Base-by-base conservation (phyloP, 2,113 vertebrate species). In the Chunga burmeisteri region DNA sequence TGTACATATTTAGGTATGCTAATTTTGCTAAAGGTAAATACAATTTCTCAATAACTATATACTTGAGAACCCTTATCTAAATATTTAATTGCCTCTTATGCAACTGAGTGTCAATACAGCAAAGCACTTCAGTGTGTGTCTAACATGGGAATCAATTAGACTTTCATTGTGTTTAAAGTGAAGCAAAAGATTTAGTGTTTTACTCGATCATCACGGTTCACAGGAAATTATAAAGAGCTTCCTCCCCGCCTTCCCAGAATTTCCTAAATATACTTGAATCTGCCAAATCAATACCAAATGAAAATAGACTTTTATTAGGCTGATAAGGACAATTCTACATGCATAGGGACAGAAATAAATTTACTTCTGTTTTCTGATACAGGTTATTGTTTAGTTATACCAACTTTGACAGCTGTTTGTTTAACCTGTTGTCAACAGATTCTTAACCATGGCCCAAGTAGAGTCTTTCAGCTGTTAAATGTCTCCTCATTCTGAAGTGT, bases 21-120 rank as follows among this genome's bases (percentile, higher is more conserved):
- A 70, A 82, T 93, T 94, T 88, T 46, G 53, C 26, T 56, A 61
- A 94, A 93, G 44, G 66, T 93, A 82, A 88, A 94, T 80, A 44
- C 17, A 68, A 34, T 92, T 85, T 92, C 62, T 90, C 44, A 56
- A 3, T 90, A 90, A 47, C 81, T 81, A 59, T 86, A 61, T 82
- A 52, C 79, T 93, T 88, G 74, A 96, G 58, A 88, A 80, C 66
- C 27, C 79, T 95, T 93, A 68, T 73, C 53, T 88, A 90, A 95
- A 93, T 93, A 93, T 90, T 94, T 94, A 93, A 92, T 88, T 95
- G 19, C 58, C 44, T 93, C 82, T 92, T 88, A 49, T 46, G 34
- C 66, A 79, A 52, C 49, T 27, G 47, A 91, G 66, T 91, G 71
- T 94, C 88, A 95, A 79, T 65, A 72, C 14, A 86, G 75, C 17